Percentiles rank a stretch among this genome's conserved stretches.
Conservation (phyloP, 2,797 vertebrate genomes). For the Margarornis squamiger region DNA sequence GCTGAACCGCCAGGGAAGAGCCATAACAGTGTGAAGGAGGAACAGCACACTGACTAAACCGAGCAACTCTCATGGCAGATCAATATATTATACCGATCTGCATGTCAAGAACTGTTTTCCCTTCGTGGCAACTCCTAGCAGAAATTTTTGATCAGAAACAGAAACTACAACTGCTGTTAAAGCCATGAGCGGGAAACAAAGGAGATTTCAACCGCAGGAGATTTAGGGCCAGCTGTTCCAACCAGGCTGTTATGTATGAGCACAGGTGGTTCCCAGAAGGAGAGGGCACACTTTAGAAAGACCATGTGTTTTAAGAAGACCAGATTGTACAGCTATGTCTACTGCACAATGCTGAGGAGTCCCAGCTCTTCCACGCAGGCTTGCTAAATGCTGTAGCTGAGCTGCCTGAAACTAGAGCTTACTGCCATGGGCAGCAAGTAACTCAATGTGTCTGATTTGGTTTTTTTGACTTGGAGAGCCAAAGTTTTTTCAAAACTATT, state of each 20-base stretch:
- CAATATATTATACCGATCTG: accelerated
- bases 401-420: neutral
- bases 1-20: neutral
- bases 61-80: neutral
- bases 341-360: neutral
- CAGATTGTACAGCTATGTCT: neutral
- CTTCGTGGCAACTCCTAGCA: neutral
- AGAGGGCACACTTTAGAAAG: neutral
- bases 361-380: neutral
- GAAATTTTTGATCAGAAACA: neutral
- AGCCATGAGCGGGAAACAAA: neutral
- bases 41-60: neutral
- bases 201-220: neutral
- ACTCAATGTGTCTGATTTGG: neutral
- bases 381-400: neutral
- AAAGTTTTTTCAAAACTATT: neutral
- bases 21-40: accelerated
- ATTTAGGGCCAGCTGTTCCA: neutral
- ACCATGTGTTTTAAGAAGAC: neutral
- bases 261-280: neutral
- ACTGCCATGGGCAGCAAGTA: neutral
- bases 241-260: neutral
- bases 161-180: neutral
- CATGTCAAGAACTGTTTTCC: neutral
- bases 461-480: neutral